Evolutionary conservation across 2,113 vertebrate genomes (phyloP).

Genomic region (Rostratula benghalensis): DNA sequence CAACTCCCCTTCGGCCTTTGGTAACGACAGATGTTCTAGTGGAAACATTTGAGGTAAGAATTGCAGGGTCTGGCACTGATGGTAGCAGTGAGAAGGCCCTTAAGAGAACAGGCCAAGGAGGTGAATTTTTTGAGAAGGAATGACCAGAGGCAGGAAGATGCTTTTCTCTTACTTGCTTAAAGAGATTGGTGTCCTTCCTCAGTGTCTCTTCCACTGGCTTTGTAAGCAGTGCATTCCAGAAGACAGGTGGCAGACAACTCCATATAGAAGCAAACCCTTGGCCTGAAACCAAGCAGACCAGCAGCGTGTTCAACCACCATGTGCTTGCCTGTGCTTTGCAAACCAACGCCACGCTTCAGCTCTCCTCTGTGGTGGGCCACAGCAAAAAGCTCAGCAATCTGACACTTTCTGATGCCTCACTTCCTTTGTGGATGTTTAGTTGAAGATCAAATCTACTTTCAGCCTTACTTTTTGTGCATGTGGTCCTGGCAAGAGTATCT

Average conservation of each 20-base stretch:
- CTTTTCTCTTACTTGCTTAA: neutral
- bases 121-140: neutral
- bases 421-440: neutral
- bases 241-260: neutral
- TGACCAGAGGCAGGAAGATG: neutral
- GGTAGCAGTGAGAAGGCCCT: neutral
- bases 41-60: slow-evolving; percentile 91
- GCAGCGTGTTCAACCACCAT: neutral
- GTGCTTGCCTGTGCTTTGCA: neutral
- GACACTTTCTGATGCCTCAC: neutral
- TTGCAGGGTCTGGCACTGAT: accelerated
- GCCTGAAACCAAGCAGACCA: neutral
- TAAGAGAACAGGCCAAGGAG: neutral
- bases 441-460: neutral
- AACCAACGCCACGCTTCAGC: neutral
- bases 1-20: slow-evolving; percentile 87
- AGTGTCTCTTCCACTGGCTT: neutral
- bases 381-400: neutral
- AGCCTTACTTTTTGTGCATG: neutral
- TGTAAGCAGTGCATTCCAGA: neutral
- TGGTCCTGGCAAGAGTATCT: neutral
- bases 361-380: neutral
- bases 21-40: slow-evolving; percentile 88
- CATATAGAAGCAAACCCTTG: neutral
- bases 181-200: neutral